Percentiles rank a stretch among this genome's conserved stretches.
Evolutionary conservation across 2,888 invertebrate species (phyloP).

Genomic region (Thymelicus sylvestris): DNA sequence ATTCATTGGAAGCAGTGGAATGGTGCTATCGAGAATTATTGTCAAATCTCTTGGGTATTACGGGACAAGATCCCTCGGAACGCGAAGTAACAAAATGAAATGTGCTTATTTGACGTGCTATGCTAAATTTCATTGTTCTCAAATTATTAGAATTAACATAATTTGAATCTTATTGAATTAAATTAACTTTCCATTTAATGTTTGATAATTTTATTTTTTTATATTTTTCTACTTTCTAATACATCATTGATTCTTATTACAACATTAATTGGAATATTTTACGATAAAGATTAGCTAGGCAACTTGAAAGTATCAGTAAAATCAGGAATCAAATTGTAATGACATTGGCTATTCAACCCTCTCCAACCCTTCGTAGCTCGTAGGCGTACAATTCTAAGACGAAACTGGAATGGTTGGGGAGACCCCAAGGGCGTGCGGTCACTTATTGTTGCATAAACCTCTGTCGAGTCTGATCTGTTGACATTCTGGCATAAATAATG

Average conservation of each 20-base stretch:
- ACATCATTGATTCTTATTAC: too few species aligned
- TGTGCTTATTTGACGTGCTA: slow-evolving; percentile 44
- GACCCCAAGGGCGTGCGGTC: slow-evolving; percentile 58
- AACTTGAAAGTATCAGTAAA: too few species aligned
- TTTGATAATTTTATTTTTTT: too few species aligned
- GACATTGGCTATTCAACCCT: not conserved
- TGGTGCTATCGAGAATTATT: slow-evolving; percentile 79
- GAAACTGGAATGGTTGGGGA: slow-evolving; percentile 56
- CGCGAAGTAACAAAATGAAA: slow-evolving; percentile 49
- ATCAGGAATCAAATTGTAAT: too few species aligned
- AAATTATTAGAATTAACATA: too few species aligned
- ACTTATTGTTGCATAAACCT: slow-evolving; percentile 68
- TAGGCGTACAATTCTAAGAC: slow-evolving; percentile 50
- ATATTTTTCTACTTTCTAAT: too few species aligned
- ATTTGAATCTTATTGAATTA: too few species aligned
- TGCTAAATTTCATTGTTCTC: not conserved
- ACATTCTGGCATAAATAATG: slow-evolving; percentile 12
- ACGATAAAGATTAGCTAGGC: too few species aligned
- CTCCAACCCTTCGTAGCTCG: slow-evolving; percentile 45
- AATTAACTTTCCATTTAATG: too few species aligned
- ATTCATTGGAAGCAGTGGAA: slow-evolving; percentile 76
- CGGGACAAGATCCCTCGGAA: slow-evolving; percentile 52
- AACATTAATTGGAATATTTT: too few species aligned
- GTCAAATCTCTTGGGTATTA: slow-evolving; percentile 77
- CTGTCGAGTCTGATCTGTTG: slow-evolving; percentile 17